These are phyloP conservation scores for Columba livia DNA, from an alignment of 2,113 vertebrate species.

Conservation along the genomic window DNA sequence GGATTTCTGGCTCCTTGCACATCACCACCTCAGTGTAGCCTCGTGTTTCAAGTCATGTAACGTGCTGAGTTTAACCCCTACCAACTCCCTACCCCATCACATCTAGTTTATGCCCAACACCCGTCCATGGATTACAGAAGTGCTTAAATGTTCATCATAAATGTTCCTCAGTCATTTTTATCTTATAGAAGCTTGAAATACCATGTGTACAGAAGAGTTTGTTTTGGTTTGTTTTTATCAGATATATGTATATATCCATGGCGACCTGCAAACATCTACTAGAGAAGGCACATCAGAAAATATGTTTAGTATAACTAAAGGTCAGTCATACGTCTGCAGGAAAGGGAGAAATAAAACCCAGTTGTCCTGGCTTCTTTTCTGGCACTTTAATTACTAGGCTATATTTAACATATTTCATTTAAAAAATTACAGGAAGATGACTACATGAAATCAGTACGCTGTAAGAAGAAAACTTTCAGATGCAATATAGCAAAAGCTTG, in stretches of 20 bases:
- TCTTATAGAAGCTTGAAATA: background rate
- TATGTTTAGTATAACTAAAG: background rate
- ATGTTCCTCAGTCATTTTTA: background rate
- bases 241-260: background rate
- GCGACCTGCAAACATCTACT: background rate
- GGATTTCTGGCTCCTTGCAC: background rate
- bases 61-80: rapidly evolving
- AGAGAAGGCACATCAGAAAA: background rate
- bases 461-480: background rate
- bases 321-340: background rate
- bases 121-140: background rate
- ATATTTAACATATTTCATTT: background rate
- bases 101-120: background rate
- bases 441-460: background rate
- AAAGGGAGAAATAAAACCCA: background rate
- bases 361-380: background rate
- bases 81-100: background rate
- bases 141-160: background rate
- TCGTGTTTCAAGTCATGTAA: background rate
- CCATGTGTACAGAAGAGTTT: background rate
- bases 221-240: background rate
- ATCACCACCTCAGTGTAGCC: background rate
- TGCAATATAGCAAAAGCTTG: background rate
- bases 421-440: background rate
- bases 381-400: background rate